Evolutionary conservation across 2,888 invertebrate species (phyloP), one percentile per base, ranked within the genome.

Genomic region (Buathra laborator): DNA sequence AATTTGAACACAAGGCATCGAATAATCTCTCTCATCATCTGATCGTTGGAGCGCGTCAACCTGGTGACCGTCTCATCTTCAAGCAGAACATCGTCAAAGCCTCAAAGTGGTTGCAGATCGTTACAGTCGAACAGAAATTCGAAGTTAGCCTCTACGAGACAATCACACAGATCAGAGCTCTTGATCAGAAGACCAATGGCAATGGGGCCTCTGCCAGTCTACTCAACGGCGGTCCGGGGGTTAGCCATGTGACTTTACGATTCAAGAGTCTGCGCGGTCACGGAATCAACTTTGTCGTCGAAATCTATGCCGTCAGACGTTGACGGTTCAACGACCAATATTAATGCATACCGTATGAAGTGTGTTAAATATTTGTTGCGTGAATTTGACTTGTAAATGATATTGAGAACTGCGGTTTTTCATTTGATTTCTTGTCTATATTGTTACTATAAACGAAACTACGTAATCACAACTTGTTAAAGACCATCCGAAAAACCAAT

Each of bases 221-320:
- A 0, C 46, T 89, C 0, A 53, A 56, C 0, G 95, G 95, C 44
- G 95, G 95, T 10, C 93, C 94, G 0, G 93, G 93, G 3, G 76
- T 84, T 66, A 90, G 75, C 9, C 90, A 88, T 43, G 94, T 92
- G 1, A 92, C 92, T 0, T 80, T 95, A 0, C 92, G 92, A 48
- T 94, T 95, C 88, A 94, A 94, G 87, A 95, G 95, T 29, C 92
- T 94, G 84, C 91, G 94, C 16, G 92, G 94, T 19, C 91, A 93
- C 62, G 92, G 94, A 24, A 93, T 95, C 83, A 94, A 94, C 86
- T 95, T 94, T 85, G 72, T 93, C 16, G 90, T 95, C 12, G 93
- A 94, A 68, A 85, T 95, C 51, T 95, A 94, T 88, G 94, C 87
- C 12, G 2, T 24, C 24, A 37, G 9, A 37, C 6, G 37, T 37